Percentiles rank a stretch among this genome's conserved stretches.
These are phyloP conservation scores for Gryllus bimaculatus DNA, from an alignment of 1,140 invertebrate species.

Conservation along the genomic window DNA sequence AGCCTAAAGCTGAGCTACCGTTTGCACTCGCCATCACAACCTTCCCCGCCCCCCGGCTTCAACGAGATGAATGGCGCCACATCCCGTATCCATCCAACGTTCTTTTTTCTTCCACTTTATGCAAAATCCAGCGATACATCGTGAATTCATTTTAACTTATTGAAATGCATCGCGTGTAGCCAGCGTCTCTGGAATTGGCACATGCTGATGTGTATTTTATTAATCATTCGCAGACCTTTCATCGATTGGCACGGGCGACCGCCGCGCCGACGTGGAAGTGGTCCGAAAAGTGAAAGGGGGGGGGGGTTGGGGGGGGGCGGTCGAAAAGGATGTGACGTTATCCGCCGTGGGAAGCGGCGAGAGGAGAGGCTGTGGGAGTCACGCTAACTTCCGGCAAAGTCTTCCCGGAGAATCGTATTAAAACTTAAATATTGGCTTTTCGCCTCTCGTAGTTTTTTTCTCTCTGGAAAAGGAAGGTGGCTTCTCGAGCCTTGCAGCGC, in stretches of 20 bases:
- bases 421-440: conserved; percentile 1
- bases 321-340: not conserved
- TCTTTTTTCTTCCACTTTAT: not conserved
- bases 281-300: not conserved
- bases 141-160: conserved; percentile 2
- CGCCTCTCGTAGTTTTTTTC: not conserved
- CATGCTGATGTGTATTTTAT: conserved; percentile 1
- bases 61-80: not conserved
- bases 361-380: not conserved
- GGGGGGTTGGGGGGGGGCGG: too few relatives aligned
- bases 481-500: too few relatives aligned
- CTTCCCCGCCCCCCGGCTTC: too few relatives aligned
- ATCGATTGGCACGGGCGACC: not conserved
- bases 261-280: not conserved
- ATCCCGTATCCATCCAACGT: not conserved
- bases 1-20: too few relatives aligned
- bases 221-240: not conserved
- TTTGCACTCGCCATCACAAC: too few relatives aligned
- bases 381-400: not conserved
- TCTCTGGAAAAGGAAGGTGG: not conserved
- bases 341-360: not conserved
- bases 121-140: not conserved
- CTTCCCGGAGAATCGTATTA: not conserved
- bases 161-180: not conserved
- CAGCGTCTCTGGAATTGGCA: not conserved